Evolutionary conservation across 2,113 vertebrate genomes (phyloP), one percentile per base, ranked within the genome.

Genomic region (Colius striatus): DNA sequence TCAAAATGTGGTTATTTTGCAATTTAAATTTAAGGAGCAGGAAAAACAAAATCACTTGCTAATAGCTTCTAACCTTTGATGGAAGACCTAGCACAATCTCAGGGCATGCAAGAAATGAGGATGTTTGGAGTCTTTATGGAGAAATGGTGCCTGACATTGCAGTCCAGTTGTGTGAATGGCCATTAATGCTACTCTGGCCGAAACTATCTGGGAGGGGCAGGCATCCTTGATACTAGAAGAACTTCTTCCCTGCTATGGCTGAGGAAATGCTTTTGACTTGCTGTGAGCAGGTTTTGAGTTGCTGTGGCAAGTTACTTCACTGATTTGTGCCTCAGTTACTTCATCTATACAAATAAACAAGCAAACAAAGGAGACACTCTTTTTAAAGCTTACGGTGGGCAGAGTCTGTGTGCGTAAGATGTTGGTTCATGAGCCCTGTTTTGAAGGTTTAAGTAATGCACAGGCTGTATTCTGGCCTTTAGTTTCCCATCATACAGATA

Each of bases 61-160:
- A 95, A 68, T 65, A 92, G 60, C 21, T 65, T 91, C 65, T 77
- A 57, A 45, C 26, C 48, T 92, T 47, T 5, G 3, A 78, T 57
- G 19, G 62, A 94, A 93, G 55, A 61, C 65, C 87, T 77, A 76
- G 57, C 18, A 50, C 30, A 62, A 75, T 84, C 67, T 77, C 38
- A 29, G 53, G 70, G 83, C 66, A 92, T 87, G 79, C 83, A 94
- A 95, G 75, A 96, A 95, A 86, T 53, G 43, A 76, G 6, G 48
- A 79, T 71, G 32, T 65, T n/a, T 38, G 48, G 54, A 83, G 82
- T 89, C 92, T 81, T 61, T 60, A 38, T 91, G 87, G 60, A 76
- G 92, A 95, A 97, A 94, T 1, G 12, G 55, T 85, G 61, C 48
- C 60, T 57, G 83, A 53, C 41, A 67, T 1, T 84, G 58, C 77